Base-by-base conservation (phyloP, 2,888 invertebrate species). In the Pachydiplax longipennis region DNA sequence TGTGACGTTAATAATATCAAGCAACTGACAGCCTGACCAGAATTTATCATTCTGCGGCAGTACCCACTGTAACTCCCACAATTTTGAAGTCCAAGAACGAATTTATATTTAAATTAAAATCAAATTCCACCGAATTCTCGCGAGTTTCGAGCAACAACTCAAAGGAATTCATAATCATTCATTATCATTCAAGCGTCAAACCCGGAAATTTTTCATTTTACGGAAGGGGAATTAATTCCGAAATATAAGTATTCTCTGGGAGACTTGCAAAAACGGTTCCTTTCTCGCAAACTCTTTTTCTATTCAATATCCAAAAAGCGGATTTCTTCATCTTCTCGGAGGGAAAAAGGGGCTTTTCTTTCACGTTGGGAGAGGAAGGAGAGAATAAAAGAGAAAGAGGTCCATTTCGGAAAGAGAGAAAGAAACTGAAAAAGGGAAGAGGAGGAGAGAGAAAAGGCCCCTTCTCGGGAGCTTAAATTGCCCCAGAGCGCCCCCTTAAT, bases 391-490 rank as follows among this genome's bases (percentile, higher is more conserved):
- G 25, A 12, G 73, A 25, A 25, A 31, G 22, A 25, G 25, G 73
- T 31, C 73, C 73, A 13, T 31, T 73, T 3, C 73, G 35, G 82
- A n/a, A 25, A 48, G 6, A 35, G 6, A 58, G 58, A 18, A 35
- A 35, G 83, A 53, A 35, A 53, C 10, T 31, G 22, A 58, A 31
- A 53, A 53, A 22, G 58, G 53, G 35, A 58, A 35, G 35, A 83
- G 31, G 53, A 31, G n/a, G 8, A n/a, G 61, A 65, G 65, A 65
- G 53, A 82, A 8, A 48, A 25, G 48, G 31, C 48, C 82, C 82
- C 83, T 83, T 83, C 58, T 58, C 48, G 83, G 58, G 87, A 87
- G 61, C 87, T 87, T 61, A 65, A 87, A 87, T 65, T 87, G 61
- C 61, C 87, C 65, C 83, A 13, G 61, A 61, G 87, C 61, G 61